Conservation (phyloP, 1,140 invertebrate genomes). For the Drosophila leontia region DNA sequence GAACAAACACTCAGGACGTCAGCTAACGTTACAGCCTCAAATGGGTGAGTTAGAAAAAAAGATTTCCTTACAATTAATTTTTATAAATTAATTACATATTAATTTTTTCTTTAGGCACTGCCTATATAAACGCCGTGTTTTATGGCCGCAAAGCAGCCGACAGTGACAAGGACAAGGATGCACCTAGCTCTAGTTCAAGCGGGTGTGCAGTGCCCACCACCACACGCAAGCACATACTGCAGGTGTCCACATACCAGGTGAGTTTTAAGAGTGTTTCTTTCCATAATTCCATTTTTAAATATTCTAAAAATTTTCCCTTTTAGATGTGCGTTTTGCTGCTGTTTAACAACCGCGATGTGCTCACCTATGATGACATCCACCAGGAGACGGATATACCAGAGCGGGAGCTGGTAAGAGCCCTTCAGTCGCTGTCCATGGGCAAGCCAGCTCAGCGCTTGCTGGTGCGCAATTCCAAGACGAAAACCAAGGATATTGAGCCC, state of each 20-base stretch:
- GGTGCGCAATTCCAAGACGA: conserved; percentile 93
- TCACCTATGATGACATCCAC: conserved; percentile 98
- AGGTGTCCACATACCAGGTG: conserved; percentile 91
- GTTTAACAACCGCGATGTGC: conserved; percentile 96
- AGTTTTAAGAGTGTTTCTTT: background rate
- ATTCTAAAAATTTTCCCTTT: conserved; percentile 86
- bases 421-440: conserved; percentile 98
- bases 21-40: conserved; percentile 98
- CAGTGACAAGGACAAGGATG: conserved; percentile 86
- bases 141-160: conserved; percentile 88
- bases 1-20: conserved; percentile 98
- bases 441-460: conserved; percentile 98
- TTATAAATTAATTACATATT: background rate
- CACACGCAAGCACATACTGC: conserved; percentile 96
- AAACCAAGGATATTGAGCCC: conserved; percentile 98
- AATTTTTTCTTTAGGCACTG: conserved; percentile 88
- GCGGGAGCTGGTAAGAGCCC: conserved; percentile 96
- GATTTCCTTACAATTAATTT: background rate
- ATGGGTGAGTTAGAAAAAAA: conserved; percentile 87
- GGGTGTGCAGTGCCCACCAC: conserved; percentile 84
- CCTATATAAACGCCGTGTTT: conserved; percentile 98
- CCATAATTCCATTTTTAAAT: no score
- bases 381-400: conserved; percentile 99
- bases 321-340: conserved; percentile 99
- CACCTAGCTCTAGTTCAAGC: conserved; percentile 87